phyloP scores from a whole-genome alignment of 2,888 invertebrate genomes.

The Xestobium rufovillosum region DNA sequence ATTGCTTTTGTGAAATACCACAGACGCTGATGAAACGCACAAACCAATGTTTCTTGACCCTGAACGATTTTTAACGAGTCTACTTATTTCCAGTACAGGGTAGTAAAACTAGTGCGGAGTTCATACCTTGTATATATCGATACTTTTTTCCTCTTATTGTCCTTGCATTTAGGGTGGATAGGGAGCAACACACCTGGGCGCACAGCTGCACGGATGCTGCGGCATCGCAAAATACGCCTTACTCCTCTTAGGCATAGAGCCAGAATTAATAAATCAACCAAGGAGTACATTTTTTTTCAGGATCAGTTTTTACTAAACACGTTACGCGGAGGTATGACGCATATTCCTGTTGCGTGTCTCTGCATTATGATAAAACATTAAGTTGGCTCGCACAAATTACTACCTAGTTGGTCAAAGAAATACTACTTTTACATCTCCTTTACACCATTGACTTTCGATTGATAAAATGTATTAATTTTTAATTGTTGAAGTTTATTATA shows the following conservation, averaged over 20 bases:
- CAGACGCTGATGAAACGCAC: too few relatives aligned
- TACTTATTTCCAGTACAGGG: too few relatives aligned
- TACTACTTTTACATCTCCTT: conserved; percentile 5
- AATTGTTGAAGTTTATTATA: too few relatives aligned
- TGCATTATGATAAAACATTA: too few relatives aligned
- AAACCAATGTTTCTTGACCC: too few relatives aligned
- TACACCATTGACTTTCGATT: neutral
- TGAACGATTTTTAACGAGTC: too few relatives aligned
- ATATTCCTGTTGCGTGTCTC: conserved; percentile 29
- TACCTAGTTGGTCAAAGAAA: conserved; percentile 6
- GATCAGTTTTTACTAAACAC: conserved; percentile 32
- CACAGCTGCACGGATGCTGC: conserved; percentile 44
- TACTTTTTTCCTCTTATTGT: conserved; percentile 39
- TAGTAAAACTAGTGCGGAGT: too few relatives aligned
- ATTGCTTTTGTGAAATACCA: too few relatives aligned
- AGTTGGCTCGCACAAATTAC: too few relatives aligned
- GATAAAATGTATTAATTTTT: too few relatives aligned
- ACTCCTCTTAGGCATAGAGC: conserved; percentile 26
- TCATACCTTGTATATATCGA: conserved; percentile 25
- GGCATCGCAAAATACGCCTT: conserved; percentile 35
- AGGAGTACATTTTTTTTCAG: conserved; percentile 29
- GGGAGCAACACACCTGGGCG: conserved; percentile 43
- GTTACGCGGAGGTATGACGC: conserved; percentile 31
- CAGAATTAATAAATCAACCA: conserved; percentile 31
- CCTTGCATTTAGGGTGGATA: conserved; percentile 37